A percentile compares a stretch with the other conserved stretches of the same genome.
Conservation (phyloP, 2,113 vertebrate species). For the Diglossa brunneiventris region DNA sequence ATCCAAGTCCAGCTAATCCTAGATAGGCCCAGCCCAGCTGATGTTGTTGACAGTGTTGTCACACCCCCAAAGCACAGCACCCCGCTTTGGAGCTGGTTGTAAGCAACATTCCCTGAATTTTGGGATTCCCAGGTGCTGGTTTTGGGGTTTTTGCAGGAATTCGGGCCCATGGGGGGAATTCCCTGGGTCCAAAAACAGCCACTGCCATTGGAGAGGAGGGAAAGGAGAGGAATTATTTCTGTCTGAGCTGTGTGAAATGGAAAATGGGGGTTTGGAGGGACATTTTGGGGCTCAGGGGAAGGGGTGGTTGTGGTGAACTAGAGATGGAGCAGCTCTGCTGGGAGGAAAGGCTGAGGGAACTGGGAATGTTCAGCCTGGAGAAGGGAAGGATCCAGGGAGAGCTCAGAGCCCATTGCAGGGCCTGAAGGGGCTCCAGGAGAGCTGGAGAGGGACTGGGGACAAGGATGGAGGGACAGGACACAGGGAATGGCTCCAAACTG, state of each 20-base stretch:
- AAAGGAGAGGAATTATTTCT: neutral
- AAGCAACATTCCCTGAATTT: rapidly evolving
- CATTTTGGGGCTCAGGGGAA: neutral
- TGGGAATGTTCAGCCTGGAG: neutral
- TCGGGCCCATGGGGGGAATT: neutral
- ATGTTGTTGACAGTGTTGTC: rapidly evolving
- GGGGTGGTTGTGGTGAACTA: neutral
- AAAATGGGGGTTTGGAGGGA: neutral
- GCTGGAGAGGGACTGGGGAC: too few species aligned
- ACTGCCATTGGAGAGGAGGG: neutral
- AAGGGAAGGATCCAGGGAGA: neutral
- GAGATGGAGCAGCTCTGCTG: neutral
- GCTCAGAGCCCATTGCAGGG: neutral
- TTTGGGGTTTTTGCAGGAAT: neutral
- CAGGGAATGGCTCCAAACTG: too few species aligned
- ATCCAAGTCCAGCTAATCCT: rapidly evolving
- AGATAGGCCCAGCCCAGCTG: neutral
- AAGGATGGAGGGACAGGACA: too few species aligned
- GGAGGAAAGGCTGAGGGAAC: neutral
- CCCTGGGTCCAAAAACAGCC: neutral
- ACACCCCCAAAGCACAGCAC: neutral
- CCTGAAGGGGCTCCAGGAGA: neutral
- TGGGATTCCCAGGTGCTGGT: rapidly evolving
- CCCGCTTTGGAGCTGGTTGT: neutral
- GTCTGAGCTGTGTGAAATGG: neutral